Conservation (phyloP, 1,140 invertebrate species). For the Anagrus nilaparvatae region DNA sequence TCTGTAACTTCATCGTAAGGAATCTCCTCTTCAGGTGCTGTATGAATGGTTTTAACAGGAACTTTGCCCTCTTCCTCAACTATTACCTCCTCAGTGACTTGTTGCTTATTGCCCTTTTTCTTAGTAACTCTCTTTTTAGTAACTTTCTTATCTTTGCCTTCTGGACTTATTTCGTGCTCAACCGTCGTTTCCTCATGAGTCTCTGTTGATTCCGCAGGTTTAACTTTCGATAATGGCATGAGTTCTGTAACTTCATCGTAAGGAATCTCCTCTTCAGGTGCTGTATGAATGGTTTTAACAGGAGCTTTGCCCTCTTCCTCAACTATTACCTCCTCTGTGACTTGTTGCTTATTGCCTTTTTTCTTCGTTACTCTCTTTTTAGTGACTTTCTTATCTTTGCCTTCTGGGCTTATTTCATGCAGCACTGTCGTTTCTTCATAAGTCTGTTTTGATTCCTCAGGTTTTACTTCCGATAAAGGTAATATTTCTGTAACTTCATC, state of each 20-base stretch:
- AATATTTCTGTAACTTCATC: conserved; percentile 12
- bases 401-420: conserved; percentile 13
- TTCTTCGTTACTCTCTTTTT: conserved; percentile 29
- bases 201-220: no score
- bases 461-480: conserved; percentile 10
- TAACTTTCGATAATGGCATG: no score
- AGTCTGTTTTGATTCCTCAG: conserved; percentile 11
- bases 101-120: no score
- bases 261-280: conserved; percentile 16
- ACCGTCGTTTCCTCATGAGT: no score
- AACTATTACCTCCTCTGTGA: conserved; percentile 40
- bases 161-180: no score
- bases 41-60: no score
- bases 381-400: conserved; percentile 15
- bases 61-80: no score
- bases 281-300: conserved; percentile 15
- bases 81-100: no score
- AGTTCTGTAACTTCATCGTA: conserved; percentile 12
- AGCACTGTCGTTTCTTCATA: conserved; percentile 10
- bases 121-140: no score
- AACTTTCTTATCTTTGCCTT: no score
- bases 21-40: no score
- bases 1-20: no score
- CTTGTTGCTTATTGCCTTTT: conserved; percentile 29
- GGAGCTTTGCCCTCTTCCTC: conserved; percentile 25